A percentile compares a stretch with the other conserved stretches of the same genome.
phyloP scores from a whole-genome alignment of 2,113 vertebrate genomes.

The Catharus bicknelli region DNA sequence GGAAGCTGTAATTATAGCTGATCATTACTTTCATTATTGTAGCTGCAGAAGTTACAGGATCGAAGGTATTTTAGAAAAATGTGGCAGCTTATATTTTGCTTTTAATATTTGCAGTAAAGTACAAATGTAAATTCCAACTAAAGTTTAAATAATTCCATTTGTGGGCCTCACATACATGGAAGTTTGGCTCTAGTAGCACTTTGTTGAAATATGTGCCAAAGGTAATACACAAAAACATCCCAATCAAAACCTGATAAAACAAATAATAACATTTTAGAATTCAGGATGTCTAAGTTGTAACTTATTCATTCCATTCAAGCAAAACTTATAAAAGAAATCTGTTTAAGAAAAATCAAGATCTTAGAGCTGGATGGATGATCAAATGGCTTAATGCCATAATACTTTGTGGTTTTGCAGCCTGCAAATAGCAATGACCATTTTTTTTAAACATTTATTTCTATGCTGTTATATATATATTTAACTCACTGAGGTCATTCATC shows the following conservation, averaged over 20 bases:
- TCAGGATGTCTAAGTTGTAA: background rate
- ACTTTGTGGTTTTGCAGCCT: background rate
- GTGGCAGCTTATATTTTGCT: background rate
- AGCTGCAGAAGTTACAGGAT: background rate
- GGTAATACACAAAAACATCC: background rate
- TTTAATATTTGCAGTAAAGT: background rate
- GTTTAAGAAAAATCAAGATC: background rate
- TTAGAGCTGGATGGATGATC: background rate
- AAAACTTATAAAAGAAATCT: background rate
- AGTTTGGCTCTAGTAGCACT: background rate
- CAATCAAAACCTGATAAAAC: fast-evolving
- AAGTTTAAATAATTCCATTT: background rate
- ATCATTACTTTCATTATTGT: background rate
- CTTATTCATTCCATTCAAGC: background rate
- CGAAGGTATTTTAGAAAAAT: background rate
- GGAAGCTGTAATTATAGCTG: background rate
- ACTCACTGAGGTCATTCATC: background rate
- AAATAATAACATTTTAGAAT: background rate
- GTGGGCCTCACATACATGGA: background rate
- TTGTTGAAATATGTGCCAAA: background rate
- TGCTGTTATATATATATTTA: background rate
- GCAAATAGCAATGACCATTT: background rate
- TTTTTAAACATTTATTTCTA: background rate
- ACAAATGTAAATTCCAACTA: background rate
- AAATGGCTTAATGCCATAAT: background rate